Evolutionary conservation across 2,113 vertebrate species (phyloP), one percentile per base, ranked within the genome.

Genomic region (Hippolais icterina): DNA sequence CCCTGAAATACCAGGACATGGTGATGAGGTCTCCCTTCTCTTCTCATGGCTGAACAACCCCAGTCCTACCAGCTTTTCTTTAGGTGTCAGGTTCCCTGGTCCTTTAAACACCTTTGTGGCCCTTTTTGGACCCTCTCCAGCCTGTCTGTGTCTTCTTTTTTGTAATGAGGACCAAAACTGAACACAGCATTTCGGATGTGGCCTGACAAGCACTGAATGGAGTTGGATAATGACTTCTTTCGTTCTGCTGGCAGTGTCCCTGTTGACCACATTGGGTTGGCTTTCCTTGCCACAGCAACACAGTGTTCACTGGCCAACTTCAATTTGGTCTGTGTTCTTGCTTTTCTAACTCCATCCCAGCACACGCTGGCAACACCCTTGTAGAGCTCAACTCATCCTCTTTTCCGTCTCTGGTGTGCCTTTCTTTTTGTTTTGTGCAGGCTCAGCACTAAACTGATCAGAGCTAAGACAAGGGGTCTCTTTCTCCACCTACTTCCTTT

Each of bases 301-400:
- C 17, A 9, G 0, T 20, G 25, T 27, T 39, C 53, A 47, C 21
- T 61, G 47, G 29, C 17, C 25, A 54, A 0, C 31, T 23, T 31
- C 25, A 54, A 0, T 35, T 35, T 61, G 14, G 11, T 44, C 21
- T 15, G 21, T 31, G 70, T 15, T 76, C 29, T 47, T 60, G 17
- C 21, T 54, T 61, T 76, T 41, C 41, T 5, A 41, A 25, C 10
- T 82, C 11, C 14, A 41, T 54, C 37, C 53, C 11, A 53, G 20
- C 24, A 47, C 7, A 6, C 0, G 1, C 28, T 66, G 28, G 5
- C 10, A 53, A 15, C 24, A 44, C 20, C 6, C 29, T 68, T 0
- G 0, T 12, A 24, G 13, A 9, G 12, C n/a, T 82, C n/a, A 46
- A 7, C 15, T 53, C 6, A 18, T 53, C 39, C n/a, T 68, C n/a